Conservation (phyloP, 2,888 invertebrate genomes). For the Margaritifera margaritifera region DNA sequence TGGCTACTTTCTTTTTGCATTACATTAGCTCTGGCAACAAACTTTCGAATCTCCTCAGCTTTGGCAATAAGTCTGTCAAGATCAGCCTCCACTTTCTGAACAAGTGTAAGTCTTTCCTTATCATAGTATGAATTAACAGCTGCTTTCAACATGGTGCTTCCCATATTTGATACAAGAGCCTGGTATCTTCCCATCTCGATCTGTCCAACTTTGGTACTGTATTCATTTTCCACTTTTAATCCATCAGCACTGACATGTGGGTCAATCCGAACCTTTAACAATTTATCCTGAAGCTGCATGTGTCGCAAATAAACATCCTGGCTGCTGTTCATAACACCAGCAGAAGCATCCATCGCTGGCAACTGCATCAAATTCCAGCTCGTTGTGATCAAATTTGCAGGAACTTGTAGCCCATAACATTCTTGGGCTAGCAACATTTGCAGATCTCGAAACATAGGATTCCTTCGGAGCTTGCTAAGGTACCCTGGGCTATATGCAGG, state of each 20-base stretch:
- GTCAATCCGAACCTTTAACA: conserved; percentile 39
- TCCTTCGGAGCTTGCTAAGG: conserved; percentile 46
- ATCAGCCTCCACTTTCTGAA: conserved; percentile 25
- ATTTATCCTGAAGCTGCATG: conserved; percentile 43
- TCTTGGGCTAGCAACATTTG: conserved; percentile 48
- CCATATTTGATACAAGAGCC: conserved; percentile 45
- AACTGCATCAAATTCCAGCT: conserved; percentile 42
- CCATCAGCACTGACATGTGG: conserved; percentile 40
- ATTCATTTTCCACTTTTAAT: conserved; percentile 43
- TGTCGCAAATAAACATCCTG: conserved; percentile 35
- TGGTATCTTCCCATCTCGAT: conserved; percentile 52
- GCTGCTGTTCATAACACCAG: conserved; percentile 10
- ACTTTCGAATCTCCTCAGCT: conserved; percentile 27
- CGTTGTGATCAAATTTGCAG: conserved; percentile 52
- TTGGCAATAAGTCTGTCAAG: conserved; percentile 35
- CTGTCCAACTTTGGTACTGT: conserved; percentile 45
- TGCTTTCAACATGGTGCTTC: conserved; percentile 27
- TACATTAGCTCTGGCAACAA: conserved; percentile 16
- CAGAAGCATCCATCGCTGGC: conserved; percentile 18
- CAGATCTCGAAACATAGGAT: conserved; percentile 58
- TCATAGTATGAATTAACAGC: conserved; percentile 51
- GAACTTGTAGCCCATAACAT: conserved; percentile 53
- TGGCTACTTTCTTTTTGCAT: too few species aligned
- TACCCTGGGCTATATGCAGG: conserved; percentile 33
- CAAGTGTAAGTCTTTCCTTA: conserved; percentile 38